These are phyloP conservation scores for Acropora yongei DNA, from an alignment of 64 coral and sea anemone genomes.

Conservation along the genomic window DNA sequence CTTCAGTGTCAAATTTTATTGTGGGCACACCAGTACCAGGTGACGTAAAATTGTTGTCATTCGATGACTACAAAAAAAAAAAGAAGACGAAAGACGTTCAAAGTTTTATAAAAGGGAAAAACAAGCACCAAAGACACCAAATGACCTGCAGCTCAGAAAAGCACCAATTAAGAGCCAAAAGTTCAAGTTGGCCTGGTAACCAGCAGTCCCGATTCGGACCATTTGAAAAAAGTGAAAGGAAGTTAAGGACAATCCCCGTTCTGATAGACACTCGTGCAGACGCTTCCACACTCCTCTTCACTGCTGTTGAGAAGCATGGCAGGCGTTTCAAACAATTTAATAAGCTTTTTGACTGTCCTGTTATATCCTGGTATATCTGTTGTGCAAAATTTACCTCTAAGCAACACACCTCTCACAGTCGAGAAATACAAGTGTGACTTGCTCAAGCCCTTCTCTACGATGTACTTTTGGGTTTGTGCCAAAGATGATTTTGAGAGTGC, in stretches of 20 bases:
- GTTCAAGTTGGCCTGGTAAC: conserved; percentile 42
- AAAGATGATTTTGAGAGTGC: no score
- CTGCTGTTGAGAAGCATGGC: conserved; percentile 63
- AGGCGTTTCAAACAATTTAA: conserved; percentile 62
- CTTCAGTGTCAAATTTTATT: neutral
- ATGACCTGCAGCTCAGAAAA: neutral
- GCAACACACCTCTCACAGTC: no score
- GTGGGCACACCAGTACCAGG: neutral
- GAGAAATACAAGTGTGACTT: no score
- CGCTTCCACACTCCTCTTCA: conserved; percentile 5
- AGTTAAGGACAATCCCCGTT: conserved; percentile 79
- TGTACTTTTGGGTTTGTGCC: no score
- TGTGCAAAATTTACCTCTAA: no score
- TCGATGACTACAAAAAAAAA: conserved; percentile 24
- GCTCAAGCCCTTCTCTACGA: no score
- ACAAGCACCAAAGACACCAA: neutral
- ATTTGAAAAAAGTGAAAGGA: conserved; percentile 68
- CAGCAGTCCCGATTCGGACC: neutral
- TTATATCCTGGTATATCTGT: no score
- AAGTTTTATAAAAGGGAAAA: conserved; percentile 22
- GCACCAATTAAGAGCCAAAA: conserved; percentile 25
- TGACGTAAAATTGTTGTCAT: neutral
- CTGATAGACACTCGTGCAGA: conserved; percentile 35
- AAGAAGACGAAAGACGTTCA: conserved; percentile 28
- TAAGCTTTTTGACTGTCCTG: no score